Evolutionary conservation across 2,888 invertebrate species (phyloP), one percentile per base, ranked within the genome.

Genomic region (Aradus depressus): DNA sequence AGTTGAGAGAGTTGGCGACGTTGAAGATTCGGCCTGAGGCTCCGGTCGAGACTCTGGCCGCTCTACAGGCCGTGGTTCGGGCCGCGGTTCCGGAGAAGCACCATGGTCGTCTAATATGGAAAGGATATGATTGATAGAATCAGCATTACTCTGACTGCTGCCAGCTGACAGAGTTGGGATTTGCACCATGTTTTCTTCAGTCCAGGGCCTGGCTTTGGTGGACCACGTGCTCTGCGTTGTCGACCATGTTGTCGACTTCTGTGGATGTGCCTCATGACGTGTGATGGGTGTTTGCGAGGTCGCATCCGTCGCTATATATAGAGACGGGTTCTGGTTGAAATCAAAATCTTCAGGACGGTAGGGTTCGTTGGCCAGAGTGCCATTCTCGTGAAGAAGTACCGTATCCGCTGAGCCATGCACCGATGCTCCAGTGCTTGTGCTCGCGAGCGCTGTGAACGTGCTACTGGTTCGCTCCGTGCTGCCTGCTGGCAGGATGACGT

Each of bases 61-160:
- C n/a, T n/a, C n/a, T n/a, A n/a, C n/a, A 38, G 53, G 37, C 25
- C n/a, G n/a, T n/a, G n/a, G n/a, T n/a, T n/a, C n/a, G n/a, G n/a
- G 50, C 37, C 26, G 49, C 42, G 58, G 58, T 34, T 60, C 58
- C 6, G 57, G 52, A 16, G 48, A 55, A 1, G 60, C 55, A 16
- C 53, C 53, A 19, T 67, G 68, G 16, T 68, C 65, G 39, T 71
- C 70, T 14, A 72, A 59, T 42, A 72, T 66, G 0, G 69, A 68
- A 25, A 72, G 64, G 10, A 72, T 72, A 32, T 71, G 71, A 57
- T 69, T 68, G 35, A 72, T 71, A 3, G 62, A 62, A 16, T 55
- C 60, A 5, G 57, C 56, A 42, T 60, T 57, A 4, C 56, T 52
- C 18, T 51, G 52, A 23, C 50, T 51, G 25, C 53, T 51, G 5